A percentile compares a stretch with the other conserved stretches of the same genome.
Evolutionary conservation across 2,113 vertebrate species (phyloP).

Genomic region (Dicrurus megarhynchus): DNA sequence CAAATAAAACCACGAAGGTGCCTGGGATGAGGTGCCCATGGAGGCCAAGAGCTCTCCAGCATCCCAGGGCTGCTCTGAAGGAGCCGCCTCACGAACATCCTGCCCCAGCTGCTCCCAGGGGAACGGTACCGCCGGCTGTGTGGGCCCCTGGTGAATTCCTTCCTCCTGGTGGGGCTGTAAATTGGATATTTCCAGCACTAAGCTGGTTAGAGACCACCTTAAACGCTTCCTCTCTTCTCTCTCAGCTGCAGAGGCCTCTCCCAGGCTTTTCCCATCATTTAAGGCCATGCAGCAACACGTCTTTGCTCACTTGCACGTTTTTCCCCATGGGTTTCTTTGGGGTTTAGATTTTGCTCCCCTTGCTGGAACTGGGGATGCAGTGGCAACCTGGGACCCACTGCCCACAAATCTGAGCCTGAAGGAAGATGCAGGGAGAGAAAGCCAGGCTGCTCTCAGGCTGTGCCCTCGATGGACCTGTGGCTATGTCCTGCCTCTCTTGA

Average conservation of each 20-base stretch:
- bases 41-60: not conserved
- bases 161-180: not conserved
- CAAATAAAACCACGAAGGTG: not conserved
- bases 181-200: not conserved
- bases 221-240: not conserved
- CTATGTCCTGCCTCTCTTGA: not conserved
- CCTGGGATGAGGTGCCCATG: not conserved
- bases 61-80: not conserved
- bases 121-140: not conserved
- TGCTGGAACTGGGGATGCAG: not conserved
- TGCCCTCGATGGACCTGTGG: fast-evolving
- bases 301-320: not conserved
- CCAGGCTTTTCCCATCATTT: not conserved
- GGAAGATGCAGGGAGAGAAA: not conserved
- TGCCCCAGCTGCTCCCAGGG: not conserved
- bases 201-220: not conserved
- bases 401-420: not conserved
- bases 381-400: not conserved
- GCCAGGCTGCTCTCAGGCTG: not conserved
- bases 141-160: not conserved
- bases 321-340: not conserved
- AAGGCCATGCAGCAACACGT: not conserved
- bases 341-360: not conserved
- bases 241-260: not conserved
- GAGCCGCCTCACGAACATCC: not conserved